Percentiles rank a stretch among this genome's conserved stretches.
Evolutionary conservation across 2,888 invertebrate genomes (phyloP).

Genomic region (Clusia tigrina): DNA sequence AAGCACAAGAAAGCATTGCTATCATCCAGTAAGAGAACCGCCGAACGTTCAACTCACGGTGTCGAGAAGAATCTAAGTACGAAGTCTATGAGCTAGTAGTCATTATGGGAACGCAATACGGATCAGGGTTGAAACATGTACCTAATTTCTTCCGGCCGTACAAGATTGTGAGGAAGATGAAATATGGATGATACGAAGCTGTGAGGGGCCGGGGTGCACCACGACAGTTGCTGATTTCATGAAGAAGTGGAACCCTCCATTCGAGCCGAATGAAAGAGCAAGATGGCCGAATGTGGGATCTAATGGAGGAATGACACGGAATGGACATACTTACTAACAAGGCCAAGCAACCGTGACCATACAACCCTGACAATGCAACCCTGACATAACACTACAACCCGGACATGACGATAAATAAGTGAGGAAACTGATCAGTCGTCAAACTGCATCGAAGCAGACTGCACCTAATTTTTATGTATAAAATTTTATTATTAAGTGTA

Average conservation of each 20-base stretch:
- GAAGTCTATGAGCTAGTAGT: slow-evolving; percentile 31
- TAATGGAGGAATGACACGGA: background rate
- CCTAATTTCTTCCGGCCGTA: slow-evolving; percentile 32
- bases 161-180: slow-evolving; percentile 12
- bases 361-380: no score
- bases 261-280: background rate
- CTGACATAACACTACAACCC: no score
- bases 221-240: slow-evolving; percentile 27
- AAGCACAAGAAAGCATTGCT: slow-evolving; percentile 26
- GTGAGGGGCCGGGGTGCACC: slow-evolving; percentile 30
- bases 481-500: no score
- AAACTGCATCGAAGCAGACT: no score
- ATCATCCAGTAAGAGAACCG: slow-evolving; percentile 31
- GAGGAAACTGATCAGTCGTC: no score
- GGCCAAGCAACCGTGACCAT: no score
- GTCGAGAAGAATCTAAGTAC: slow-evolving; percentile 15
- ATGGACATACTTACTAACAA: slow-evolving; percentile 35
- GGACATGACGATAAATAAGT: no score
- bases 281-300: background rate
- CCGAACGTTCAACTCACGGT: slow-evolving; percentile 17
- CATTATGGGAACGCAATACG: slow-evolving; percentile 36
- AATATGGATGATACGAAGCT: slow-evolving; percentile 30
- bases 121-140: slow-evolving; percentile 27
- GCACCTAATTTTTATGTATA: no score
- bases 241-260: background rate